These are phyloP conservation scores for Chloroceryle amazona DNA, from an alignment of 2,797 vertebrate species.

Conservation along the genomic window DNA sequence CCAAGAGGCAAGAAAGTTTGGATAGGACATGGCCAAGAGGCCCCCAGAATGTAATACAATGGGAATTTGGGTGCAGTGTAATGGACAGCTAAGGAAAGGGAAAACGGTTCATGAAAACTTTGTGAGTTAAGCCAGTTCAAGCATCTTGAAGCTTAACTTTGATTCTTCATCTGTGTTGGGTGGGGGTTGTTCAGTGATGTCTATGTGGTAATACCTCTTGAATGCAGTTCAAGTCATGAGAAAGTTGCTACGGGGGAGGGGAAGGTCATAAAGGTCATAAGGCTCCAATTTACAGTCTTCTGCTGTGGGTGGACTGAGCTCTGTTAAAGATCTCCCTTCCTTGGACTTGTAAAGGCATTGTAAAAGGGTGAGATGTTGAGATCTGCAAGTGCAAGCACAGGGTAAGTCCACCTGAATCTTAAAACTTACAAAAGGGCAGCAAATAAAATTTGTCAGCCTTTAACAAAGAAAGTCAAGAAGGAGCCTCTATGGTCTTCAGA, in stretches of 20 bases:
- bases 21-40: background rate
- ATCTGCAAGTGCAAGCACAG: background rate
- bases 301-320: background rate
- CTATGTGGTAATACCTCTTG: background rate
- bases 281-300: background rate
- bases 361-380: fast-evolving
- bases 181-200: background rate
- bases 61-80: background rate
- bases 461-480: background rate
- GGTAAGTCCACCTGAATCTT: background rate
- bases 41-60: background rate
- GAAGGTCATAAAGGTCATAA: background rate
- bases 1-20: background rate
- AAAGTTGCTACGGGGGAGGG: background rate
- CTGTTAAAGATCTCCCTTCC: background rate
- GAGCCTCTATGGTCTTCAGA: background rate
- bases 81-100: background rate
- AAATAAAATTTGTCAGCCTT: background rate
- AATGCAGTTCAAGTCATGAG: background rate
- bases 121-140: background rate
- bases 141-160: background rate
- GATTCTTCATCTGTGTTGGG: background rate
- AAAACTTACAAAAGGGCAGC: background rate
- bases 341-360: background rate
- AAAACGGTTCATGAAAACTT: background rate